Evolutionary conservation across 1,140 invertebrate genomes (phyloP), one percentile per base, ranked within the genome.

Genomic region (Thaumetopoea pityocampa): DNA sequence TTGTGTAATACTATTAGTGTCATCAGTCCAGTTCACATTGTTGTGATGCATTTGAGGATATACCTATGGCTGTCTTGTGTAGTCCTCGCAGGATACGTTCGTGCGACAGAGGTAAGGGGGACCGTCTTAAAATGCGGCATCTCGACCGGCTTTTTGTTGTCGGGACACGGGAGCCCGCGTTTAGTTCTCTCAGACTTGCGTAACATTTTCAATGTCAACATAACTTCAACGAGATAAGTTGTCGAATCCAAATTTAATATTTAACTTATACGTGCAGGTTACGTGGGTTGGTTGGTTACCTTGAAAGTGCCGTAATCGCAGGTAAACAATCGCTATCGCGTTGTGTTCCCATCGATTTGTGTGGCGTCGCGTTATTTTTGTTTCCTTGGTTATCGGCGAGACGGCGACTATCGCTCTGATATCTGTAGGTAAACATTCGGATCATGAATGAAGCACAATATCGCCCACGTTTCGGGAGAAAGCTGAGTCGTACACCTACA

Each of bases 41-140:
- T 76, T 85, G 83, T 85, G 80, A 85, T 85, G 83, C 79, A 86
- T 76, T 85, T 78, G 55, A 78, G 83, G 78, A 83, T 85, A 78
- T 85, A 79, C 66, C 60, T 85, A 85, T 85, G 83, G 81, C 81
- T 85, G 69, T 76, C 77, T 67, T 85, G 83, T 84, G 70, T 85
- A 70, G 79, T 81, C 78, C 79, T 85, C 68, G 76, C 74, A 80
- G 81, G 83, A 85, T 84, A 83, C 62, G 81, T 84, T 64, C 81
- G 78, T 74, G 83, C 83, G 70, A 81, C 73, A 85, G 83, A 85
- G 83, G 83, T 85, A 81, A 85, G 81, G 71, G 68, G 69, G 70
- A 70, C 61, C 68, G 68, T 78, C 73, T 78, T 76, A 70, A n/a
- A 74, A 70, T 66, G 70, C 74, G 63, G 68, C 69, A 70, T n/a